phyloP scores from a whole-genome alignment of 1,140 invertebrate species.

The Drosophila oshimai region DNA sequence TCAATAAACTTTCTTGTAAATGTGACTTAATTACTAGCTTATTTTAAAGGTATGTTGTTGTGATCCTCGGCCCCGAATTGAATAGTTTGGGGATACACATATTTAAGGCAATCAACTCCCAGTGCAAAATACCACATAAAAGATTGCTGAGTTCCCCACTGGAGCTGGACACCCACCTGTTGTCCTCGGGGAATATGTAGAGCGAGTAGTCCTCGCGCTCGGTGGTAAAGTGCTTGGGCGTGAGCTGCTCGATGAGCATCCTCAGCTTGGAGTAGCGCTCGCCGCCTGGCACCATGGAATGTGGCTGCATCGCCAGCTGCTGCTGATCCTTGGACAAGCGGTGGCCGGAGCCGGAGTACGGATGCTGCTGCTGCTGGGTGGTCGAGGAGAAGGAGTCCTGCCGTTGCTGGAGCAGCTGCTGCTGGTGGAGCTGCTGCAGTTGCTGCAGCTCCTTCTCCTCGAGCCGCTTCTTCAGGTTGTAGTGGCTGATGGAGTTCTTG shows the following conservation, averaged over 20 bases:
- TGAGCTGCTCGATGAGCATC: slow-evolving; percentile 74
- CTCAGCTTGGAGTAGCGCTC: slow-evolving; percentile 74
- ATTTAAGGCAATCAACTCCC: too few species aligned
- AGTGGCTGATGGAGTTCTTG: slow-evolving; percentile 76
- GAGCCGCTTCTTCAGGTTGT: slow-evolving; percentile 64
- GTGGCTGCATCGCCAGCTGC: slow-evolving; percentile 54
- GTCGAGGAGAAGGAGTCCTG: slow-evolving; percentile 39
- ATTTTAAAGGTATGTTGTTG: too few species aligned
- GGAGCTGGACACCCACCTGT: slow-evolving; percentile 84
- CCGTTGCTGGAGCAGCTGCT: slow-evolving; percentile 56
- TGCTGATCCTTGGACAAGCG: slow-evolving; percentile 59
- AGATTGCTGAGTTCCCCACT: too few species aligned
- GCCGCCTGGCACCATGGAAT: slow-evolving; percentile 60
- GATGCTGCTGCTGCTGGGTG: slow-evolving; percentile 29
- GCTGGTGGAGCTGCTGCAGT: slow-evolving; percentile 67
- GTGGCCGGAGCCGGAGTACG: too few species aligned
- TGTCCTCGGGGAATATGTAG: slow-evolving; percentile 92
- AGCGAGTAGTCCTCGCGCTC: slow-evolving; percentile 92
- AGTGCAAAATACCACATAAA: too few species aligned
- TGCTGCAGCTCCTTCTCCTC: slow-evolving; percentile 70
- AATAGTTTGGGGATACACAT: too few species aligned
- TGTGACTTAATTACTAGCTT: too few species aligned
- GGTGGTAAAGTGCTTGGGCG: slow-evolving; percentile 85
- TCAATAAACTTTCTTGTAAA: neutral
- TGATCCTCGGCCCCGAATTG: too few species aligned